Base-by-base conservation (phyloP, 2,888 invertebrate genomes). In the Panopea generosa region DNA sequence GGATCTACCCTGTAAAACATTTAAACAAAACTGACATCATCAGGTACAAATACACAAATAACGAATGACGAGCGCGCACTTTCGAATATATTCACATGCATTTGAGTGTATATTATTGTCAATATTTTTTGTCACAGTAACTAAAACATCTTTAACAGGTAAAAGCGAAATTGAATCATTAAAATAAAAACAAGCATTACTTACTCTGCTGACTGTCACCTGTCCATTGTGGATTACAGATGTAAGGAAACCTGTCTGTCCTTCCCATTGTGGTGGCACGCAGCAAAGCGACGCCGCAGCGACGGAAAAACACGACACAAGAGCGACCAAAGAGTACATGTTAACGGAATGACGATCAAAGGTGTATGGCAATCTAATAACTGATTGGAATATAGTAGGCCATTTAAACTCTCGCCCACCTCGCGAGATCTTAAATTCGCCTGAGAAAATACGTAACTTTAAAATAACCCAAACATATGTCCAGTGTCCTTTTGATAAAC, bases 241-340 rank as follows among this genome's bases (percentile, higher is more conserved):
- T 0, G 65, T 61, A 6, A 77, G 18, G 22, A 77, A 72, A n/a
- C 55, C 38, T 16, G 24, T 22, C 45, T 38, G 26, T 2, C 65
- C 69, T 45, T 68, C 68, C 72, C 72, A 77, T 49, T 77, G 77
- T 14, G 77, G 77, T 2, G 77, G 77, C 16, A 73, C 33, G 55
- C 77, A 77, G 38, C 77, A 77, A 4, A 55, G 62, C 0, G 72
- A 68, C 16, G 77, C 77, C 16, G 65, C 45, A 6, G 72, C 63
- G 29, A 61, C 66, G 4, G 45, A 65, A 3, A 73, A 3, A 38
- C 45, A 69, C 20, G 66, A 65, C 29, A 69, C 26, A 3, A 77
- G 24, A 49, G 52, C 50, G n/a, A 73, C 40, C 16, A 73, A 22
- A 61, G 53, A 47, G 27, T 65, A 73, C 69, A 73, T 70, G 57